A percentile compares a stretch with the other conserved stretches of the same genome.
Conservation (phyloP, 1,140 invertebrate genomes). For the Pseudomyrmex cubaensis region DNA sequence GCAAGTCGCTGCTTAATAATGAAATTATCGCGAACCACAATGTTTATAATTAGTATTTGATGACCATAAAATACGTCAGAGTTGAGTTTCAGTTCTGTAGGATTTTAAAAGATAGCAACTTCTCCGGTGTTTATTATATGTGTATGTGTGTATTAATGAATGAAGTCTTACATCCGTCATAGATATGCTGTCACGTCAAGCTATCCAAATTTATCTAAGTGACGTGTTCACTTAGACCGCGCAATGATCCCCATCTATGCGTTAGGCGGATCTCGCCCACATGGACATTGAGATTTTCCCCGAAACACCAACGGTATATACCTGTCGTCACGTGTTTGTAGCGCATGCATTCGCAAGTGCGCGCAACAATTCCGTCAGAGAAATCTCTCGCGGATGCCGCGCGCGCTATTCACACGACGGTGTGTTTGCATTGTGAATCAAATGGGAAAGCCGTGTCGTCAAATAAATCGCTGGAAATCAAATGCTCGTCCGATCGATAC, state of each 20-base stretch:
- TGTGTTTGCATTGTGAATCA: constrained; percentile 77
- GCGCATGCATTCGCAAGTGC: not conserved
- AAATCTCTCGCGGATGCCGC: not conserved
- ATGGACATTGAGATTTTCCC: constrained; percentile 67
- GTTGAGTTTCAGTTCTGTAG: not conserved
- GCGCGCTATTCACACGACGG: constrained; percentile 19
- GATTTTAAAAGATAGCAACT: not conserved
- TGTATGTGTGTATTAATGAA: not conserved
- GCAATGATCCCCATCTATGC: constrained; percentile 23
- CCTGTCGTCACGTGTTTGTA: constrained; percentile 58
- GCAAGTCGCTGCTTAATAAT: not conserved
- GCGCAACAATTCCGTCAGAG: constrained; percentile 26
- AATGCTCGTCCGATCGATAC: constrained; percentile 1
- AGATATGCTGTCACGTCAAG: not conserved
- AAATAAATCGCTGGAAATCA: constrained; percentile 16
- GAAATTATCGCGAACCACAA: not conserved
- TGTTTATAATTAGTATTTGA: not conserved
- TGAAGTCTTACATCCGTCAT: constrained; percentile 1
- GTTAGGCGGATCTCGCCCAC: constrained; percentile 64
- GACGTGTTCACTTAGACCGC: constrained; percentile 64
- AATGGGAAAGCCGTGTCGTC: constrained; percentile 66
- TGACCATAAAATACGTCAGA: not conserved
- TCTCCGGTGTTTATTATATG: not conserved
- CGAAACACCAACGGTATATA: constrained; percentile 67
- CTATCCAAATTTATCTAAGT: constrained; percentile 69